Conservation (phyloP, 1,140 invertebrate genomes). For the Subanguina moxae region DNA sequence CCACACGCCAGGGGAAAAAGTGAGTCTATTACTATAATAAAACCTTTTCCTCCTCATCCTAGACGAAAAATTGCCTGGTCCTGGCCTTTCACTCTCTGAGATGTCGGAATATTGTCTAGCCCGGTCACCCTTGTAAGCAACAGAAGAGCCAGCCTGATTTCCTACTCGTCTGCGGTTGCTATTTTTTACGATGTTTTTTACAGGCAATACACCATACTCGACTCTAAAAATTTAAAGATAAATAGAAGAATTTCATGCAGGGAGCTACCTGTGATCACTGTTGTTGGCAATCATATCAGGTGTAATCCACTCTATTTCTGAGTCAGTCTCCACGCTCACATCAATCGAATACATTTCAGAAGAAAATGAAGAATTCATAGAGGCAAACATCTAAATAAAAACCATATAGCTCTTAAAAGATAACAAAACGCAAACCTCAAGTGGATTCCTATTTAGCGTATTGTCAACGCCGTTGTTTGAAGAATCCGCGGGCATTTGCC, state of each 20-base stretch:
- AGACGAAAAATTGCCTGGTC: constrained; percentile 7
- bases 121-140: constrained; percentile 30
- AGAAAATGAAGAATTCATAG: constrained; percentile 57
- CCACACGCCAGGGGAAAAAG: not conserved
- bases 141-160: not conserved
- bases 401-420: too few species aligned
- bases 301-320: constrained; percentile 57
- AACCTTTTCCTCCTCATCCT: constrained; percentile 20
- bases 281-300: constrained; percentile 52
- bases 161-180: too few species aligned
- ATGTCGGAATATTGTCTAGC: constrained; percentile 38
- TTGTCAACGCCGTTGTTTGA: too few species aligned
- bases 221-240: not conserved
- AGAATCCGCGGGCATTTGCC: too few species aligned
- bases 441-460: too few species aligned
- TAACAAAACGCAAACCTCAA: too few species aligned
- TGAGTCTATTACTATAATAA: too few species aligned
- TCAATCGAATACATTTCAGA: constrained; percentile 58
- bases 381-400: constrained; percentile 37
- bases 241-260: not conserved
- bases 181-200: too few species aligned
- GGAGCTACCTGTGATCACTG: not conserved
- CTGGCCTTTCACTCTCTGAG: constrained; percentile 25
- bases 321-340: constrained; percentile 52
- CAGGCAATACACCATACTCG: not conserved